phyloP scores from a whole-genome alignment of 1,140 invertebrate genomes.

The Pogonomyrmex barbatus region DNA sequence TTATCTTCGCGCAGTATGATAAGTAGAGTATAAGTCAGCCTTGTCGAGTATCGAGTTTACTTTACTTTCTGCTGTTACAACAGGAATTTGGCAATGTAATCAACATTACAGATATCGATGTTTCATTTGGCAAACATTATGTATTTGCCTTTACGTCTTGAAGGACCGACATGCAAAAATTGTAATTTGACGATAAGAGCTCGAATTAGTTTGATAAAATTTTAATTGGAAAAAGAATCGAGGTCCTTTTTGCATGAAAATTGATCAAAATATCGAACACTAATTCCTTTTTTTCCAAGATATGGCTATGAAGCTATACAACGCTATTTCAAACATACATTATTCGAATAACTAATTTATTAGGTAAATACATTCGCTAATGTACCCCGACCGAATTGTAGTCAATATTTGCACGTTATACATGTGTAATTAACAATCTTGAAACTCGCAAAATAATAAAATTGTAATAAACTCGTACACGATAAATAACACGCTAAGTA shows the following conservation, averaged over 20 bases:
- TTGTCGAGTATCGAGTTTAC: background rate
- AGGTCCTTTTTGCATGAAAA: background rate
- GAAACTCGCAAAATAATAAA: constrained; percentile 33
- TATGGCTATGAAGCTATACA: constrained; percentile 6
- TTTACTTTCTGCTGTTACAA: constrained; percentile 4
- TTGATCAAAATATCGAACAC: background rate
- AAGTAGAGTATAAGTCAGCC: background rate
- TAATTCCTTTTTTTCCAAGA: background rate
- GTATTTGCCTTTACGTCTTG: background rate
- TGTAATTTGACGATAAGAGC: constrained; percentile 14
- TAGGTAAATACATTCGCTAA: background rate
- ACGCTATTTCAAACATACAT: background rate
- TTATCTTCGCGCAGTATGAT: constrained; percentile 7
- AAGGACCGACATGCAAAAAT: background rate
- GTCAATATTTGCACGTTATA: background rate
- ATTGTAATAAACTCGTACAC: constrained; percentile 14
- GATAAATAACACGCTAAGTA: constrained; percentile 36
- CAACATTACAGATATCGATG: background rate
- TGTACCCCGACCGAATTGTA: background rate
- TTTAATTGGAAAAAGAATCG: background rate
- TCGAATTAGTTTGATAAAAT: background rate
- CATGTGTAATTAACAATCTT: constrained; percentile 36
- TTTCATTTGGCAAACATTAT: background rate
- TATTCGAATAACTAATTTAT: background rate
- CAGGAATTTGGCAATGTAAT: background rate